Conservation (phyloP, 1,140 invertebrate genomes). For the Sitophilus oryzae region DNA sequence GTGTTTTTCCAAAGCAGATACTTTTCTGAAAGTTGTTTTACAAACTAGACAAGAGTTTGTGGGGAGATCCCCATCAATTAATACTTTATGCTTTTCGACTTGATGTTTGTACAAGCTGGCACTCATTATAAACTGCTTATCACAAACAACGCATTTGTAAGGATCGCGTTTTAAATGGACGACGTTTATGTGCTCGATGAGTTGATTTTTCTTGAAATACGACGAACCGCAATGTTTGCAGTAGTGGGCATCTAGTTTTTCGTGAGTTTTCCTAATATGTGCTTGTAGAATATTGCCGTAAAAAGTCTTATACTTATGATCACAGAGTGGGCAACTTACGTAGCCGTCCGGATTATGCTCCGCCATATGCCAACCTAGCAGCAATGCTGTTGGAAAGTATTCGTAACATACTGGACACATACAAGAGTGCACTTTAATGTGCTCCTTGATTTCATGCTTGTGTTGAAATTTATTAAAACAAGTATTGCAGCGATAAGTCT, state of each 20-base stretch:
- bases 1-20: slow-evolving; percentile 6
- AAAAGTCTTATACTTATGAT: slow-evolving; percentile 1
- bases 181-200: slow-evolving; percentile 11
- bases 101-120: slow-evolving; percentile 15
- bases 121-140: slow-evolving; percentile 9
- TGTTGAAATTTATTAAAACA: not conserved
- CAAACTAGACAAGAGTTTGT: slow-evolving; percentile 10
- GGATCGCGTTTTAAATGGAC: slow-evolving; percentile 10
- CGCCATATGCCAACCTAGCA: slow-evolving; percentile 7
- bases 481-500: not conserved
- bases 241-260: not conserved
- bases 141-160: slow-evolving; percentile 12
- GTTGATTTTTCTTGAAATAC: slow-evolving; percentile 8
- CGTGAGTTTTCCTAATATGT: not conserved
- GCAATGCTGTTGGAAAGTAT: not conserved
- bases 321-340: slow-evolving; percentile 4
- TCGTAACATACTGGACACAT: not conserved
- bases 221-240: slow-evolving; percentile 6
- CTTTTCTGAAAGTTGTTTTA: slow-evolving; percentile 12
- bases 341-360: slow-evolving; percentile 21
- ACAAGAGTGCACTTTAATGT: not conserved
- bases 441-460: not conserved
- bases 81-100: slow-evolving; percentile 10
- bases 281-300: slow-evolving; percentile 2
- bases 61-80: slow-evolving; percentile 12